These are phyloP conservation scores for Ephydatia muelleri DNA, from an alignment of 37 sponge, comb jelly and placozoan species.

Conservation along the genomic window DNA sequence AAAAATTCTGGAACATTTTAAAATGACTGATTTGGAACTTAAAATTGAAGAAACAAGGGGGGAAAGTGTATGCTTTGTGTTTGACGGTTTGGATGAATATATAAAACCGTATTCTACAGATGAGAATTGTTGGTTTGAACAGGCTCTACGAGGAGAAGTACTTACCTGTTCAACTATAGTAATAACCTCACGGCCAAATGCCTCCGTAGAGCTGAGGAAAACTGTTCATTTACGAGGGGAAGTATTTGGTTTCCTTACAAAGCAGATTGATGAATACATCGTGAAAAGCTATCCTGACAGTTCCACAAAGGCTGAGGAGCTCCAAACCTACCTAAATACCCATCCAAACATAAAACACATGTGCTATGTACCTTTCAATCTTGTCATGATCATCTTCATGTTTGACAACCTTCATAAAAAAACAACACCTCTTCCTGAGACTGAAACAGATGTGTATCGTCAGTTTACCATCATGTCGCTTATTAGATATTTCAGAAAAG, in stretches of 20 bases:
- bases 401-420: background rate
- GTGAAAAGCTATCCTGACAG: background rate
- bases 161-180: conserved; percentile 38
- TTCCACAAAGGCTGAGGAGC: conserved; percentile 5
- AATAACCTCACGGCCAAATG: conserved; percentile 47
- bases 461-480: conserved; percentile 37
- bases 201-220: background rate
- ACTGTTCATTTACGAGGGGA: conserved; percentile 3
- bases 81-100: conserved; percentile 69
- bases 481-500: conserved; percentile 1
- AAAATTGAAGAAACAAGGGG: conserved; percentile 14
- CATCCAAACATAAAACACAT: conserved; percentile 45
- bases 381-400: conserved; percentile 51
- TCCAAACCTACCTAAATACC: conserved; percentile 18
- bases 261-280: conserved; percentile 44
- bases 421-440: conserved; percentile 23
- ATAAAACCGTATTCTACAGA: too few species aligned
- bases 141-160: conserved; percentile 8
- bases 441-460: conserved; percentile 41
- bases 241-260: conserved; percentile 52
- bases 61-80: conserved; percentile 36
- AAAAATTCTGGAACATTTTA: too few species aligned
- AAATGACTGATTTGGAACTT: too few species aligned
- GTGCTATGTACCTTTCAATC: conserved; percentile 60
- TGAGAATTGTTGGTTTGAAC: too few species aligned